These are phyloP conservation scores for Engraulis encrasicolus DNA, from an alignment of 2,113 vertebrate species.

Conservation along the genomic window DNA sequence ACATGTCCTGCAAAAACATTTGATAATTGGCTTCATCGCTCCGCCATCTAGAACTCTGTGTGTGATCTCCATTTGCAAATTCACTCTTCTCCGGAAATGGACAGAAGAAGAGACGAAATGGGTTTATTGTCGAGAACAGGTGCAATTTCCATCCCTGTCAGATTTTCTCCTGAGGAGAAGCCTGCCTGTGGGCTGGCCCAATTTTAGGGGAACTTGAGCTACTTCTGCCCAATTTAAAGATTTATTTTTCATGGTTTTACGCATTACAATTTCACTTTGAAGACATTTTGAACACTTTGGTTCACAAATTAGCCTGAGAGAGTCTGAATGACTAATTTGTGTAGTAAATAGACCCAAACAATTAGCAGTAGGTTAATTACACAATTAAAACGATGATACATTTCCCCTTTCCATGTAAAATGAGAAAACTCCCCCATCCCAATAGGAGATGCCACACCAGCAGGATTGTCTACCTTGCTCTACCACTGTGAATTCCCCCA, in stretches of 20 bases:
- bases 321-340: neutral
- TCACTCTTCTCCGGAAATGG: neutral
- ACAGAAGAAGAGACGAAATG: slow-evolving; percentile 9
- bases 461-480: slow-evolving; percentile 52
- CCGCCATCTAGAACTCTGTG: slow-evolving; percentile 13
- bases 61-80: slow-evolving; percentile 2
- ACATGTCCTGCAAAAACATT: neutral
- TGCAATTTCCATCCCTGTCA: slow-evolving; percentile 39
- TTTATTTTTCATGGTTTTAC: neutral
- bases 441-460: slow-evolving; percentile 52
- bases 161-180: slow-evolving; percentile 23
- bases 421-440: slow-evolving; percentile 26
- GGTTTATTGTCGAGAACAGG: slow-evolving; percentile 34
- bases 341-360: neutral
- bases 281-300: neutral
- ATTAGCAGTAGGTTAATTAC: neutral
- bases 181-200: slow-evolving; percentile 36
- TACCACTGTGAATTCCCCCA: slow-evolving; percentile 55
- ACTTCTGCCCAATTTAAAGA: neutral
- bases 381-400: neutral
- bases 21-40: slow-evolving; percentile 12
- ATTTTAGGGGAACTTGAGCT: slow-evolving; percentile 11
- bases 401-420: neutral
- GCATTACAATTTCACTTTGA: neutral
- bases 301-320: neutral